phyloP scores from a whole-genome alignment of 2,888 invertebrate genomes.

The Entomobrya multifasciata region DNA sequence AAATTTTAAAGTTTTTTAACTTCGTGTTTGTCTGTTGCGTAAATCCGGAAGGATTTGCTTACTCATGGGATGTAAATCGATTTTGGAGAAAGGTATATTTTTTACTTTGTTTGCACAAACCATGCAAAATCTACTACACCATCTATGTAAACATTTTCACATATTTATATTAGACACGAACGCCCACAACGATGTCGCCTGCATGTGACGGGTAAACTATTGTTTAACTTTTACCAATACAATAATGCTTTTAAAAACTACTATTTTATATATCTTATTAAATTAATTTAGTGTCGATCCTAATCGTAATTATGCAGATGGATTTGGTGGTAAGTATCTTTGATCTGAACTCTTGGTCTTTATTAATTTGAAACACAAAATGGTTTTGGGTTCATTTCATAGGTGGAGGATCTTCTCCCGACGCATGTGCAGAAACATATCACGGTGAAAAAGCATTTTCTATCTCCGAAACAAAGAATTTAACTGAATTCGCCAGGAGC shows the following conservation, averaged over 20 bases:
- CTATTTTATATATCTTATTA: too few relatives aligned
- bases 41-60: conserved; percentile 67
- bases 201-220: neutral
- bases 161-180: neutral
- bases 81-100: conserved; percentile 81
- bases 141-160: too few relatives aligned
- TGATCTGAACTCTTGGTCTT: too few relatives aligned
- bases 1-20: neutral
- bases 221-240: too few relatives aligned
- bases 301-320: conserved; percentile 81
- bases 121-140: too few relatives aligned
- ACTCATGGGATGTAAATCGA: conserved; percentile 80
- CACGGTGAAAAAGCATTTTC: conserved; percentile 88
- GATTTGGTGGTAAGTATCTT: conserved; percentile 80
- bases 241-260: too few relatives aligned
- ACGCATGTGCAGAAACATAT: conserved; percentile 89
- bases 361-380: too few relatives aligned
- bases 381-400: neutral
- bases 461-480: conserved; percentile 88
- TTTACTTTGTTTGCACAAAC: too few relatives aligned
- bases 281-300: conserved; percentile 80
- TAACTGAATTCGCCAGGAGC: conserved; percentile 84
- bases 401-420: conserved; percentile 85
- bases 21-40: neutral
- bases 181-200: neutral